Conservation (phyloP, 2,888 invertebrate genomes). For the Congeria kusceri region DNA sequence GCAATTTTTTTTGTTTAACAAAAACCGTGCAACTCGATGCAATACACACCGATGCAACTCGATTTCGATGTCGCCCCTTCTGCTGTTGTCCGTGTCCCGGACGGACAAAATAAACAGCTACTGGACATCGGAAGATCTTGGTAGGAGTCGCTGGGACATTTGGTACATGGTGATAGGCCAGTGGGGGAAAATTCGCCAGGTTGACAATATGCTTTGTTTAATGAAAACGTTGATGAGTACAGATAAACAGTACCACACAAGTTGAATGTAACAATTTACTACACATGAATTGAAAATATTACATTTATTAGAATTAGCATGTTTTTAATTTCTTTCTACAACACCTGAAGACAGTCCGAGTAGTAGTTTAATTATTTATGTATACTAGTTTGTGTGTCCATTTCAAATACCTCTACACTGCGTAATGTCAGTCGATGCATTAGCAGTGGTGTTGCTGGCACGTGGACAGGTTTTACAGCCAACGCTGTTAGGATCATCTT, state of each 20-base stretch:
- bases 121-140: slow-evolving; percentile 6
- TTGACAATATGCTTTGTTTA: slow-evolving; percentile 17
- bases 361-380: no score
- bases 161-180: slow-evolving; percentile 27
- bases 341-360: no score
- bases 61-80: slow-evolving; percentile 21
- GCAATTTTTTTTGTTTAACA: no score
- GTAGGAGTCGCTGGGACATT: slow-evolving; percentile 25
- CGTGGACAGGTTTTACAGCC: slow-evolving; percentile 27
- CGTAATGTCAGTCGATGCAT: slow-evolving; percentile 8
- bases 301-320: no score
- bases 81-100: background rate
- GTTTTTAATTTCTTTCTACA: no score
- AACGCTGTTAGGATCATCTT: slow-evolving; percentile 15
- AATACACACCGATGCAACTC: slow-evolving; percentile 13
- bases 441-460: slow-evolving; percentile 17
- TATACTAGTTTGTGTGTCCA: no score
- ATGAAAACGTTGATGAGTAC: background rate
- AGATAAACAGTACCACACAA: no score
- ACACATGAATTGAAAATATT: no score
- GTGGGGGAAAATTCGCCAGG: slow-evolving; percentile 24
- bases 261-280: no score
- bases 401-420: slow-evolving; percentile 32
- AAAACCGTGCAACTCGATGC: no score
- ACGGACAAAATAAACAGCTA: slow-evolving; percentile 7